Evolutionary conservation across 2,888 invertebrate species (phyloP).

Genomic region (Meghimatium bilineatum): DNA sequence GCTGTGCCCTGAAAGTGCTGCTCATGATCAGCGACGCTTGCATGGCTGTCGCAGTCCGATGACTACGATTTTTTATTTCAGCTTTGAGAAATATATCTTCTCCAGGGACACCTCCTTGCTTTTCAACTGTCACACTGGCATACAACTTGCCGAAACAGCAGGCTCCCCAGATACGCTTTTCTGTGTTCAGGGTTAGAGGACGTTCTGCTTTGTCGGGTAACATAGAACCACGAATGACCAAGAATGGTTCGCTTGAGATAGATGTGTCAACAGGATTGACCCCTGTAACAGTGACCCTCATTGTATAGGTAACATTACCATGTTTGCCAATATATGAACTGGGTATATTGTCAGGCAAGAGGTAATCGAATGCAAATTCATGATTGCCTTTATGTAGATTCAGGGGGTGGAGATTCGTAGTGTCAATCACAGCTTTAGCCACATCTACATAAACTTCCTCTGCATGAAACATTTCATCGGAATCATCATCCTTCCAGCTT

Average conservation of each 20-base stretch:
- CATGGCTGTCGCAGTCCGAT: slow-evolving; percentile 66
- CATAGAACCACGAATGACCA: slow-evolving; percentile 64
- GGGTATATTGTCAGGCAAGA: slow-evolving; percentile 72
- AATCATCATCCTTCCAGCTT: slow-evolving; percentile 71
- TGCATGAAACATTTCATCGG: slow-evolving; percentile 61
- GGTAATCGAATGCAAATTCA: slow-evolving; percentile 73
- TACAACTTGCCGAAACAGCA: slow-evolving; percentile 73
- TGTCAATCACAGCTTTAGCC: slow-evolving; percentile 59
- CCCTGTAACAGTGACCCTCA: slow-evolving; percentile 72
- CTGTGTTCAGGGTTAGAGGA: slow-evolving; percentile 49
- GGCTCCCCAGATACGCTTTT: slow-evolving; percentile 64
- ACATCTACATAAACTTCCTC: slow-evolving; percentile 74
- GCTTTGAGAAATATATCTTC: slow-evolving; percentile 74
- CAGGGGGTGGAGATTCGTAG: slow-evolving; percentile 50
- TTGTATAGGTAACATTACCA: slow-evolving; percentile 76
- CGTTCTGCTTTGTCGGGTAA: slow-evolving; percentile 56
- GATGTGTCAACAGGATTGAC: slow-evolving; percentile 69
- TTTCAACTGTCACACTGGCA: slow-evolving; percentile 64
- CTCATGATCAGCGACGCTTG: slow-evolving; percentile 73
- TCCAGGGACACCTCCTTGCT: slow-evolving; percentile 72
- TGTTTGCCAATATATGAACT: slow-evolving; percentile 77
- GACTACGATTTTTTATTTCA: slow-evolving; percentile 72
- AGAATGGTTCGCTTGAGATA: slow-evolving; percentile 76
- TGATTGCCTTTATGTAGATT: slow-evolving; percentile 66
- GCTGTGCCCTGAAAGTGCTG: slow-evolving; percentile 71